Conservation (phyloP, 2,888 invertebrate genomes). For the Cerastis rubricosa region DNA sequence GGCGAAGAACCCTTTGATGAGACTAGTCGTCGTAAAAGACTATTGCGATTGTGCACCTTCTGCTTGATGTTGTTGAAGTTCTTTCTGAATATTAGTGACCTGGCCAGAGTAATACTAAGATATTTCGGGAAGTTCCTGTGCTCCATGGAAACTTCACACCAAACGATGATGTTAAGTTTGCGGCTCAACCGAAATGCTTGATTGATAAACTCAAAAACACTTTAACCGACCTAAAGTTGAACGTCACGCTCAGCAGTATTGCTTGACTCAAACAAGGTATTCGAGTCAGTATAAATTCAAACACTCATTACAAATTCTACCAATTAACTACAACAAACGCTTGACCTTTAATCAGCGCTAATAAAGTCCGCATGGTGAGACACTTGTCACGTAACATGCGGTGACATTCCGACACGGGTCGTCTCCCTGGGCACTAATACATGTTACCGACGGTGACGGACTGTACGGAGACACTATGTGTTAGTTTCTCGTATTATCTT, state of each 20-base stretch:
- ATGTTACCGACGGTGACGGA: neutral
- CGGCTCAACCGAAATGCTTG: no score
- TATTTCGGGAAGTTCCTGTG: no score
- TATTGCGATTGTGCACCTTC: no score
- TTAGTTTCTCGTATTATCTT: neutral
- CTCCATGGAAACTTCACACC: no score
- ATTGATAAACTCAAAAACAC: neutral
- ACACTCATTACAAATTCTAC: neutral
- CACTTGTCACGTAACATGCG: slow-evolving; percentile 23
- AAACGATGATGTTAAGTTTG: no score
- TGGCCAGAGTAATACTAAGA: no score
- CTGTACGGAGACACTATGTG: neutral
- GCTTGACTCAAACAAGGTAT: neutral
- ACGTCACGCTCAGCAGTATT: neutral
- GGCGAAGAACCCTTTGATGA: no score
- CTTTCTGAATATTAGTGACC: no score
- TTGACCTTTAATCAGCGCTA: slow-evolving; percentile 22
- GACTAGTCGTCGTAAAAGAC: no score
- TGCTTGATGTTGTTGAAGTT: no score
- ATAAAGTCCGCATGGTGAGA: slow-evolving; percentile 18
- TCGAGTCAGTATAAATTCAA: neutral
- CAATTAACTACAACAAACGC: neutral
- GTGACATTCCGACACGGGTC: slow-evolving; percentile 26
- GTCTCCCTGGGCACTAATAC: slow-evolving; percentile 52
- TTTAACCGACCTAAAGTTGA: neutral